A percentile compares a stretch with the other conserved stretches of the same genome.
Conservation (phyloP, 1,140 invertebrate species). For the Halictus rubicundus region DNA sequence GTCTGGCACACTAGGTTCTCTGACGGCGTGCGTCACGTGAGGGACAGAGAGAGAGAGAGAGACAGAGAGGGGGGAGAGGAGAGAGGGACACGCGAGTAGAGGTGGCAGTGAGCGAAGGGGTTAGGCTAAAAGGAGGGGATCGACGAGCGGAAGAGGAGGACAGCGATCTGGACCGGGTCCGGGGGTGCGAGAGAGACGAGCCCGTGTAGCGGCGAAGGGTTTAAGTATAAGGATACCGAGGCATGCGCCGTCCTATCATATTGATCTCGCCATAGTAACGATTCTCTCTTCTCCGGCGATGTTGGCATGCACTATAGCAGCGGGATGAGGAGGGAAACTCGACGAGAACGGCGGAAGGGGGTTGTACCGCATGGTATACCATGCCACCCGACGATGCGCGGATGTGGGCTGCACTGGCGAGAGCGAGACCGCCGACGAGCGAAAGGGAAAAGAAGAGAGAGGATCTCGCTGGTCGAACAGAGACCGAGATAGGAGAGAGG, state of each 20-base stretch:
- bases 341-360: constrained; percentile 58
- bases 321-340: constrained; percentile 54
- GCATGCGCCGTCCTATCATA: constrained; percentile 78
- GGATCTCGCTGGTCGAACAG: background rate
- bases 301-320: constrained; percentile 74
- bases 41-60: constrained; percentile 1
- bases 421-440: constrained; percentile 43
- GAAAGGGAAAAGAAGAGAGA: constrained; percentile 18
- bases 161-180: background rate
- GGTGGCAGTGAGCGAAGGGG: constrained; percentile 1
- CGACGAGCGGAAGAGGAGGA: constrained; percentile 1
- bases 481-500: background rate
- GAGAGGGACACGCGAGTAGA: background rate
- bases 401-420: constrained; percentile 51
- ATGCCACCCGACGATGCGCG: constrained; percentile 57
- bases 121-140: constrained; percentile 7
- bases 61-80: background rate
- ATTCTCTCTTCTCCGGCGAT: constrained; percentile 78
- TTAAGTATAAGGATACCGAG: constrained; percentile 69
- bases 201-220: constrained; percentile 57
- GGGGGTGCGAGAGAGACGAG: constrained; percentile 25
- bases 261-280: constrained; percentile 80
- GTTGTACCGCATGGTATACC: constrained; percentile 71
- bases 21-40: constrained; percentile 26
- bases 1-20: constrained; percentile 47